A percentile compares a stretch with the other conserved stretches of the same genome.
Conservation (phyloP, 2,888 invertebrate species). For the Laothoe populi region DNA sequence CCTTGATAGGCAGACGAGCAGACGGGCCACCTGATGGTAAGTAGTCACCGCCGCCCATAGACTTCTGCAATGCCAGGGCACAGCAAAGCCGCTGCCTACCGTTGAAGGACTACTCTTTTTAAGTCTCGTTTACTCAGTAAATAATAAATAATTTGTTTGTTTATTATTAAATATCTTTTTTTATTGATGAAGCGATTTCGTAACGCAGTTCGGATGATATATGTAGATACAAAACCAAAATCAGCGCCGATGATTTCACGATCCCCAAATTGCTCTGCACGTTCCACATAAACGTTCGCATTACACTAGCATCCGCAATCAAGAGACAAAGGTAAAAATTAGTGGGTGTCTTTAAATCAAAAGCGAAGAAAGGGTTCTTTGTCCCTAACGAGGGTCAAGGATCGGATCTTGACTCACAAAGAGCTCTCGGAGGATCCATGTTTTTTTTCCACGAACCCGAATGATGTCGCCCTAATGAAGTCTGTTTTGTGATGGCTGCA, state of each 20-base stretch:
- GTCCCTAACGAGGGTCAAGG: constrained; percentile 64
- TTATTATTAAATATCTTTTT: too few species aligned
- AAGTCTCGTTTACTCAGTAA: too few species aligned
- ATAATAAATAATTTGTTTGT: too few species aligned
- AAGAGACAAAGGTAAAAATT: constrained; percentile 48
- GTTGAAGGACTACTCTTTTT: too few species aligned
- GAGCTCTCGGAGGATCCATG: constrained; percentile 45
- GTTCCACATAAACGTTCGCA: not conserved
- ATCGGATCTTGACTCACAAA: constrained; percentile 52
- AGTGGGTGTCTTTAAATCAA: constrained; percentile 54
- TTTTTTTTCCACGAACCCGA: constrained; percentile 33
- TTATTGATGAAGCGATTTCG: too few species aligned
- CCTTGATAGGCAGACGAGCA: too few species aligned
- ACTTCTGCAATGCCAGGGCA: too few species aligned
- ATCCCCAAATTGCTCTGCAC: not conserved
- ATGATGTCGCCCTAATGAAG: constrained; percentile 27
- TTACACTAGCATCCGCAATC: constrained; percentile 45
- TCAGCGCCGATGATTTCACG: not conserved
- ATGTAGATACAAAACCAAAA: not conserved
- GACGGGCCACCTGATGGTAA: too few species aligned
- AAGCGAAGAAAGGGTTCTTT: constrained; percentile 54
- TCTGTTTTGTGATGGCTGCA: not conserved
- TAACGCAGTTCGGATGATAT: too few species aligned
- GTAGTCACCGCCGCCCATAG: too few species aligned
- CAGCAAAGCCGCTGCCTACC: too few species aligned